Base-by-base conservation (phyloP, 2,797 vertebrate species). In the Danio albolineatus region DNA sequence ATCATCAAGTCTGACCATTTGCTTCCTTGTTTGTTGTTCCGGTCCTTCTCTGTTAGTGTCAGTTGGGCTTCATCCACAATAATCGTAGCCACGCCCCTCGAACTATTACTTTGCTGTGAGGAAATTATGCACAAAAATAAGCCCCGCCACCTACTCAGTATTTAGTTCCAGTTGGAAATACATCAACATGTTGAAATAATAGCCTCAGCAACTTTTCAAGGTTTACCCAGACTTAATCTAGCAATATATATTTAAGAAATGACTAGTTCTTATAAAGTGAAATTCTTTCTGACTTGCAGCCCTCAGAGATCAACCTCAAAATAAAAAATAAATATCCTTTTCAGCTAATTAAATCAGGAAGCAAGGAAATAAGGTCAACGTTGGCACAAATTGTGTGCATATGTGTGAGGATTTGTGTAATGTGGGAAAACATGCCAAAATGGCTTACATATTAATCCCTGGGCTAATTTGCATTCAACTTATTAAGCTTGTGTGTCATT, bases 321-420 rank as follows among this genome's bases (percentile, higher is more conserved):
- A 77, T 36, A 77, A 70, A 74, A 70, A 56, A 56, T 17, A 65
- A 10, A 44, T 41, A 56, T 79, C 9, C 16, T 57, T 56, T 69
- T 76, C 69, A 28, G 13, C 28, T 46, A 73, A 73, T 73, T 21
- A 74, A 65, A 73, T 21, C 12, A 71, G 67, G 51, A 66, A 59
- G 79, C 12, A 71, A 67, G 51, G 66, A 59, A 79, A 81, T 59
- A 49, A 81, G 13, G 54, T 76, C 71, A 83, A 72, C 73, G 67
- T 77, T 46, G 57, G 53, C 21, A 41, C 59, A 39, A 70, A 59
- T 75, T 56, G 13, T 57, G 57, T 60, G 46, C 16, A 17, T 61
- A 8, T 7, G 5, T 17, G 53, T 46, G 67, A 75, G 66, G 39
- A 10, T 46, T 28, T 73, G 54, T 57, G 21, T 39, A 57, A 44